Evolutionary conservation across 2,113 vertebrate species (phyloP).

Genomic region (Orycteropus afer): DNA sequence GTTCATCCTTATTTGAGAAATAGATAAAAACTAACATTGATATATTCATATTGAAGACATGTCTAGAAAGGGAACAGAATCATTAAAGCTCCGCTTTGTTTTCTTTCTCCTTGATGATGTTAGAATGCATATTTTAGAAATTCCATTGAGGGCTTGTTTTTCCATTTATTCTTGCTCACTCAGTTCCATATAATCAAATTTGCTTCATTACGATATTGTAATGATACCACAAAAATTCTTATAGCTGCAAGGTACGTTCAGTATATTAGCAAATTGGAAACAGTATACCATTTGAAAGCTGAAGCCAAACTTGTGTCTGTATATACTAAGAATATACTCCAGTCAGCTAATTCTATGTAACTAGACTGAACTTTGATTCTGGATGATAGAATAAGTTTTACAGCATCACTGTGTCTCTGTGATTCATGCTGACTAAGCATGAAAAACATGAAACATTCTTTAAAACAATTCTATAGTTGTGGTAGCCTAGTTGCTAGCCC

Average conservation of each 20-base stretch:
- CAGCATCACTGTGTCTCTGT: not conserved
- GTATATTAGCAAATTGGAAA: not conserved
- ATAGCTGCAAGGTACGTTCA: not conserved
- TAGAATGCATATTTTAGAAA: slow-evolving; percentile 11
- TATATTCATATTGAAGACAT: slow-evolving; percentile 3
- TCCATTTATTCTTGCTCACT: slow-evolving; percentile 17
- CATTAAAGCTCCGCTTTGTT: slow-evolving; percentile 28
- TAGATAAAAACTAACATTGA: not conserved
- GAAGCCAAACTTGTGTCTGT: not conserved
- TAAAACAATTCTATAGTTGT: not conserved
- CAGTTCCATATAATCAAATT: slow-evolving; percentile 35
- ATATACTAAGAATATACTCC: not conserved
- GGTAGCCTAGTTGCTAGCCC: not conserved
- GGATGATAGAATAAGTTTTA: not conserved
- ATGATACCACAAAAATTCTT: not conserved
- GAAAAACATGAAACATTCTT: not conserved
- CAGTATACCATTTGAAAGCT: not conserved
- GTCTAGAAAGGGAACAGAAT: slow-evolving; percentile 31
- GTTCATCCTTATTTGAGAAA: slow-evolving; percentile 39
- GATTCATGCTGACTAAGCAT: not conserved
- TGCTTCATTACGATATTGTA: not conserved
- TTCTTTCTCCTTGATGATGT: slow-evolving; percentile 15
- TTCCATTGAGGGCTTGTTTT: not conserved
- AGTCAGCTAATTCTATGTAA: not conserved
- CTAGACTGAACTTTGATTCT: not conserved